phyloP scores from a whole-genome alignment of 2,888 invertebrate species.

The Lamellibrachia satsuma region DNA sequence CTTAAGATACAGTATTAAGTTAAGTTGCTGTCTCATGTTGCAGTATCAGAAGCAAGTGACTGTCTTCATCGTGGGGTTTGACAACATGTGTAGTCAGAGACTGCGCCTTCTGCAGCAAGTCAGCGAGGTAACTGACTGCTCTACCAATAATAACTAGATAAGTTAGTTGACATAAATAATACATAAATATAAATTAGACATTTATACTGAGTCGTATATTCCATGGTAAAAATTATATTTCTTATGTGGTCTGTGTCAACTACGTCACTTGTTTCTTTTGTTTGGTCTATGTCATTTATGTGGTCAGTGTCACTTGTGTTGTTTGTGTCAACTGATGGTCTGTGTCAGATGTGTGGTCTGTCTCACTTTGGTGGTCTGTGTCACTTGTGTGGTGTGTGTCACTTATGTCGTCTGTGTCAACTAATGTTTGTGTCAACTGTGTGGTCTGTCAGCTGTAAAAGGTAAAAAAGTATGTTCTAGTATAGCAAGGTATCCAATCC shows the following conservation, averaged over 20 bases:
- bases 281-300: neutral
- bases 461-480: too few relatives aligned
- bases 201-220: too few relatives aligned
- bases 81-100: slow-evolving; percentile 58
- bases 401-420: neutral
- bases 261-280: neutral
- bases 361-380: neutral
- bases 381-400: neutral
- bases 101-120: slow-evolving; percentile 61
- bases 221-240: too few relatives aligned
- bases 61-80: slow-evolving; percentile 62
- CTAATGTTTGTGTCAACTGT: too few relatives aligned
- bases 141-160: neutral
- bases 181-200: too few relatives aligned
- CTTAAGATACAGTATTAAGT: too few relatives aligned
- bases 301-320: neutral
- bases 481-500: too few relatives aligned
- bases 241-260: too few relatives aligned
- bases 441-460: too few relatives aligned
- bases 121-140: slow-evolving; percentile 55
- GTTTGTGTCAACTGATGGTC: neutral
- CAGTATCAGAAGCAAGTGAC: slow-evolving; percentile 63
- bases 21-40: neutral
- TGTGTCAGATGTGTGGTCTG: neutral
- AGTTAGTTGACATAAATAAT: too few relatives aligned